Conservation (phyloP, 2,113 vertebrate species). For the Istiophorus platypterus region DNA sequence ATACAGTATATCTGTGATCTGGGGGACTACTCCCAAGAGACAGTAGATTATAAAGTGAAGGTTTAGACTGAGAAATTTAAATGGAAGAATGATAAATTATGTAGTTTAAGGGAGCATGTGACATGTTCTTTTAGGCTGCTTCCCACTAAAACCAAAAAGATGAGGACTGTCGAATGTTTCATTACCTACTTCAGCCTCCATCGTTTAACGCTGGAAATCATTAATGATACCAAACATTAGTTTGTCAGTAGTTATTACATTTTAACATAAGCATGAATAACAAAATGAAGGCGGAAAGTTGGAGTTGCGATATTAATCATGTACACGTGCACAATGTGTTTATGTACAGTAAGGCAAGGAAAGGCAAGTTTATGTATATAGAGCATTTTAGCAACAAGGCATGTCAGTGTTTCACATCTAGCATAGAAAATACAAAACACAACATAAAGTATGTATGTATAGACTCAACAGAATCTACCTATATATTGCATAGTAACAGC, state of each 20-base stretch:
- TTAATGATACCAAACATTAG: too few relatives aligned
- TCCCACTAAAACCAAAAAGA: slow-evolving; percentile 8
- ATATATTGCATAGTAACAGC: not conserved
- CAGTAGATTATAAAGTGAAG: slow-evolving; percentile 1
- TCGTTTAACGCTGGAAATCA: not conserved
- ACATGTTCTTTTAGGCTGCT: slow-evolving; percentile 3
- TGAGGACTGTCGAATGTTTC: not conserved
- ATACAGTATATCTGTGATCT: not conserved
- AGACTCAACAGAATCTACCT: not conserved
- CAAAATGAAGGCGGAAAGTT: not conserved
- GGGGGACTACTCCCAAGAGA: not conserved
- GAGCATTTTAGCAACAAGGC: too few relatives aligned
- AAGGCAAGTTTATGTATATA: too few relatives aligned
- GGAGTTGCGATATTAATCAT: not conserved
- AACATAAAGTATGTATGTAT: too few relatives aligned
- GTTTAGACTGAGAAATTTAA: slow-evolving; percentile 24
- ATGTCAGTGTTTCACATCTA: too few relatives aligned
- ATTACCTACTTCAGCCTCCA: not conserved
- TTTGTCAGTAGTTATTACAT: not conserved
- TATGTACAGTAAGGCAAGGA: slow-evolving; percentile 2
- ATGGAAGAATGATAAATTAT: slow-evolving; percentile 54
- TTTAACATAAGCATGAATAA: not conserved
- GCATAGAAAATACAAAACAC: too few relatives aligned
- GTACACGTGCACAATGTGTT: not conserved
- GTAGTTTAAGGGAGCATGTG: slow-evolving; percentile 17